Evolutionary conservation across 2,113 vertebrate species (phyloP).

Genomic region (Apodemus speciosus): DNA sequence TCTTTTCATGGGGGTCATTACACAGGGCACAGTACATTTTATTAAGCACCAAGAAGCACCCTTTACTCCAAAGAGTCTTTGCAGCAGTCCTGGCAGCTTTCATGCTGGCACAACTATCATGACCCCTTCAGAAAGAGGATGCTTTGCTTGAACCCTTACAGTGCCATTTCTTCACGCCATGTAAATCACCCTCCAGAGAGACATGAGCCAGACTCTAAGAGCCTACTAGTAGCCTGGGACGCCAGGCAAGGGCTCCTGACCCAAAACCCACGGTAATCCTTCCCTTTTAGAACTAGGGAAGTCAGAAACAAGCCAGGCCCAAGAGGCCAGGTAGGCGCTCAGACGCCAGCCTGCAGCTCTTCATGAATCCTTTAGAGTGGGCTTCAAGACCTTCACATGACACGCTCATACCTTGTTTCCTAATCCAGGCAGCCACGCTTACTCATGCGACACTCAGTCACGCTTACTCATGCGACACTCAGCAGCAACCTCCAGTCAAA

Average conservation of each 20-base stretch:
- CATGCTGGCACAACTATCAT: neutral
- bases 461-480: no score
- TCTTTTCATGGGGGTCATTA: neutral
- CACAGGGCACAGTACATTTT: rapidly evolving
- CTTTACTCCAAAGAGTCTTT: neutral
- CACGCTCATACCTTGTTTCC: neutral
- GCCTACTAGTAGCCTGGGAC: neutral
- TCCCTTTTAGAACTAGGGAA: neutral
- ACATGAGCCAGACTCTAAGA: rapidly evolving
- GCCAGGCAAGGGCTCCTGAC: neutral
- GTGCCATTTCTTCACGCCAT: neutral
- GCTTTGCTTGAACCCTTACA: neutral
- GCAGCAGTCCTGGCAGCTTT: neutral
- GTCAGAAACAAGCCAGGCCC: neutral
- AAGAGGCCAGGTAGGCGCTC: neutral
- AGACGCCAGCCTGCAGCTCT: neutral
- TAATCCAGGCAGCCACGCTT: neutral
- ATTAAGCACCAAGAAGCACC: neutral
- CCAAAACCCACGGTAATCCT: neutral
- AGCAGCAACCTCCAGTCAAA: neutral
- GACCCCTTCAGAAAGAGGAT: neutral
- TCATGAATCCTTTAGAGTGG: neutral
- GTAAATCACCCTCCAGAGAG: neutral
- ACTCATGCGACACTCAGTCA: rapidly evolving
- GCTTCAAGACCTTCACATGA: neutral